Evolutionary conservation across 2,888 invertebrate genomes (phyloP), one percentile per base, ranked within the genome.

Genomic region (Resseliella maxima): DNA sequence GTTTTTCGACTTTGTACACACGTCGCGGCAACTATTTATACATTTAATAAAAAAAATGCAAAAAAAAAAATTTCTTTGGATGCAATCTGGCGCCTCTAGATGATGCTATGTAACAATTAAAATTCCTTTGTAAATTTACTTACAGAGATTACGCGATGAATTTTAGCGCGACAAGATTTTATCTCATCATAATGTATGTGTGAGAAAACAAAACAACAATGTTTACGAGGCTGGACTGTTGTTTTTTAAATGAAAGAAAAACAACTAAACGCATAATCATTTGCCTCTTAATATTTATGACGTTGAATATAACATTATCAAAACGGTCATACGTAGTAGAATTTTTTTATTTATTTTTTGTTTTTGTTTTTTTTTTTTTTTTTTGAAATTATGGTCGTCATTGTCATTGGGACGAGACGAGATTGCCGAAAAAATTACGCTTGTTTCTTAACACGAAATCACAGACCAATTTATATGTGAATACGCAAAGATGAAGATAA

Each of bases 281-380:
- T 72, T 72, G 5, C 12, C 12, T 41, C 41, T 41, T 72, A 72
- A 72, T 72, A 72, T 72, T 72, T 72, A 72, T 72, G 72, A 72
- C 72, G 72, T 72, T 72, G 72, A 24, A 24, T n/a, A n/a, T 3
- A 24, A 3, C 59, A 59, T 59, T 59, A 59, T 24, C 59, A 59
- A 59, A 72, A 31, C n/a, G 72, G 10, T 72, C 31, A 72, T 59
- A 59, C 24, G 21, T 2, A 50, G 18, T 15, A 50, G 2, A 18
- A 18, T 6, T 50, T 50, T n/a, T n/a, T n/a, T n/a, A n/a, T n/a
- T n/a, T n/a, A n/a, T n/a, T n/a, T n/a, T n/a, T n/a, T n/a, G n/a
- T n/a, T n/a, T n/a, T n/a, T n/a, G n/a, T n/a, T n/a, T n/a, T n/a
- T n/a, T n/a, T n/a, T n/a, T n/a, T n/a, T n/a, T n/a, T n/a, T 41